These are phyloP conservation scores for Diphyllodes magnificus DNA, from an alignment of 2,113 vertebrate genomes.

Conservation along the genomic window DNA sequence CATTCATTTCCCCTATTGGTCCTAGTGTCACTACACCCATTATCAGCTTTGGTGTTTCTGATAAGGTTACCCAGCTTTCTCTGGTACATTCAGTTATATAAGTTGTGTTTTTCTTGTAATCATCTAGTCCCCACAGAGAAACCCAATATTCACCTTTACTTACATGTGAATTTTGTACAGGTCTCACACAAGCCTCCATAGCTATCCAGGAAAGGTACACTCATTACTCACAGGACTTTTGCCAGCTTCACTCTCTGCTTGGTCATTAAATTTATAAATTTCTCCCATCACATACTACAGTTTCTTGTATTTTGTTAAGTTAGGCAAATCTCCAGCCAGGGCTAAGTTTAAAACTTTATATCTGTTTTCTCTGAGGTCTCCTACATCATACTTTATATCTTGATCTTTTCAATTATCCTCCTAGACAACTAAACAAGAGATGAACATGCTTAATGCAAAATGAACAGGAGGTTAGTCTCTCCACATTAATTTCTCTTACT, in stretches of 20 bases:
- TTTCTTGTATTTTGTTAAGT: neutral
- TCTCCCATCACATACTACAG: too few relatives aligned
- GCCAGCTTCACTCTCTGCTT: neutral
- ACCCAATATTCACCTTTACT: neutral
- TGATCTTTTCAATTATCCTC: neutral
- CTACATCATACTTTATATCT: neutral
- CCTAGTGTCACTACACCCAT: neutral
- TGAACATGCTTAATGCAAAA: neutral
- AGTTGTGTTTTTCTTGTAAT: neutral
- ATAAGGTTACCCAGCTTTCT: neutral
- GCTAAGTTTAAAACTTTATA: neutral
- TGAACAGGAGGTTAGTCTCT: neutral
- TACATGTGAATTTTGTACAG: neutral
- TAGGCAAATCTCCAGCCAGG: neutral
- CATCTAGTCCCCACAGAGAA: neutral
- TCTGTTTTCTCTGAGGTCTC: neutral
- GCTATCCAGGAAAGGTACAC: neutral
- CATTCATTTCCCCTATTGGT: too few relatives aligned
- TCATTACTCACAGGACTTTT: neutral
- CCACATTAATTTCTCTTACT: neutral
- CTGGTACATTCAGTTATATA: neutral
- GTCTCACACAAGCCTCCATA: neutral
- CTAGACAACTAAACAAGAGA: neutral
- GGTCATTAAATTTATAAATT: neutral
- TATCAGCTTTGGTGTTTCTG: neutral